phyloP scores from a whole-genome alignment of 2,113 vertebrate species.

The Peromyscus polionotus region DNA sequence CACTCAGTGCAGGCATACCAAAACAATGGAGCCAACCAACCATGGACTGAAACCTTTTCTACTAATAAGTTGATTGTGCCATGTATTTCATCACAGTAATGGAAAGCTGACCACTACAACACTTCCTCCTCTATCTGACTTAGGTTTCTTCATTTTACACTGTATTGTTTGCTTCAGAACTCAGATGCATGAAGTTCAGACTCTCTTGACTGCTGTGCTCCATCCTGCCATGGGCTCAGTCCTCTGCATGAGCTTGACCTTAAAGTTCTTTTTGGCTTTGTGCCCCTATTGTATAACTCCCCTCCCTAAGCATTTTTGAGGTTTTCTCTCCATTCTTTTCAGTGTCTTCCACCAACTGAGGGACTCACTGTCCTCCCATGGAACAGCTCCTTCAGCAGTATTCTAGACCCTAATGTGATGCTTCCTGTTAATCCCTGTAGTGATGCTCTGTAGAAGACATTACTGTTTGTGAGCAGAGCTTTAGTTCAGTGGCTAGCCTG shows the following conservation, averaged over 20 bases:
- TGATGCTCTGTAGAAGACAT: not conserved
- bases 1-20: fast-evolving
- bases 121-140: not conserved
- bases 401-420: not conserved
- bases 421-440: not conserved
- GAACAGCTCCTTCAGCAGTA: not conserved
- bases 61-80: no score
- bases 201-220: not conserved
- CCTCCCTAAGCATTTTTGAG: not conserved
- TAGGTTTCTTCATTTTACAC: not conserved
- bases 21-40: not conserved
- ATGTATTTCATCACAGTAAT: not conserved
- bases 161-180: not conserved
- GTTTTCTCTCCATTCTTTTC: not conserved
- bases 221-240: not conserved
- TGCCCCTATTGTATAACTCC: not conserved
- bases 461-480: not conserved
- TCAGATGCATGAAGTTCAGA: not conserved
- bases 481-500: not conserved
- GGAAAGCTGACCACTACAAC: not conserved
- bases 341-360: not conserved
- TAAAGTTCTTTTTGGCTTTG: not conserved
- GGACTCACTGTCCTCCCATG: not conserved
- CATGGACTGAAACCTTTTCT: not conserved
- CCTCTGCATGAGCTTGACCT: not conserved